Base-by-base conservation (phyloP, 1,140 invertebrate genomes). In the Drosophila oshimai region DNA sequence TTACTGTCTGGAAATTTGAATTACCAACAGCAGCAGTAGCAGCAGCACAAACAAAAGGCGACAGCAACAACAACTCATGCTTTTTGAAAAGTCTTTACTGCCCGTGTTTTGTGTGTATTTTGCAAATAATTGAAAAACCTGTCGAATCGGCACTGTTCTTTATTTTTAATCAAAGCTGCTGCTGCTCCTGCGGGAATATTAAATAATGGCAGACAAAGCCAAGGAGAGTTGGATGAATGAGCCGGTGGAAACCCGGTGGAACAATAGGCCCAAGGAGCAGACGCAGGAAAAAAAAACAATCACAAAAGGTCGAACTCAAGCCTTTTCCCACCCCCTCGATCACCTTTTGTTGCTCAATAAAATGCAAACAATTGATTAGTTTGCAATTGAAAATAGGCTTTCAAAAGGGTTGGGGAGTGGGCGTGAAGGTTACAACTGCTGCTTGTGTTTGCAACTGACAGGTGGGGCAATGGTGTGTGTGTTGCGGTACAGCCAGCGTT, bases 1-100 rank as follows among this genome's bases (percentile, higher is more conserved):
- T 89, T 89, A 89, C 81, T 87, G 87, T 89, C 87, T 89, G 87
- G 81, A 87, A 86, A 81, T 86, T 86, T 86, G 76, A 86, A 86
- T 86, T 86, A 86, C 74, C 72, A 77, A 76, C 71, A 28, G 31
- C 47, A 47, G 42, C 57, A 58, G 31, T 45, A 74, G 55, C 62
- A 62, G 61, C 39, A 53, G 37, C 36, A 64, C 54, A 58, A 74
- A 74, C 53, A 57, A 53, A 45, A 28, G 31, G 49, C 45, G 47
- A 44, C 68, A 57, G 24, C 42, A 73, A 34, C 34, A 73, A 72
- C 41, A 61, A 73, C 49, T 37, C 6, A 20, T 29, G 50, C 69
- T 62, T 37, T 61, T 41, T 33, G 46, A 36, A 50, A 67, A 64
- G 55, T 62, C 46, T 36, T 39, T 12, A 44, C 37, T 24, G 13